Evolutionary conservation across 2,797 vertebrate genomes (phyloP), one percentile per base, ranked within the genome.

Genomic region (Netta rufina): DNA sequence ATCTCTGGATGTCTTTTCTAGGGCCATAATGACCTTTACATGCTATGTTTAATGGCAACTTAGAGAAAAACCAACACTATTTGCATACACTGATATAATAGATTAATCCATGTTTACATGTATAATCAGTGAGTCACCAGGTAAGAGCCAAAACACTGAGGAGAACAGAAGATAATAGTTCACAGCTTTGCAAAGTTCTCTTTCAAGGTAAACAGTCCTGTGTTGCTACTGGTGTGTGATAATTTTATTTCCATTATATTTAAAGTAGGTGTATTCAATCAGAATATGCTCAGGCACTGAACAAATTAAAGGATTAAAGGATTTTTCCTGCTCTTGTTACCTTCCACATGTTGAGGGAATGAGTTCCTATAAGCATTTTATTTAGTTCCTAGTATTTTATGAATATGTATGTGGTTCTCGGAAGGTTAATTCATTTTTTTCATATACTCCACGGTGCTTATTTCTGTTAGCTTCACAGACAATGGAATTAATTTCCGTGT

Each of bases 101-200:
- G 22, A 88, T 91, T 91, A 76, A 89, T 89, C 64, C 18, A 3
- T 79, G 89, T 93, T 97, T 96, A 92, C 58, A 89, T 86, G 69
- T 19, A 61, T 75, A 18, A 43, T 36, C 8, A 49, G 67, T 93
- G 82, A 91, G 57, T 75, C 75, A 80, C 38, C 39, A 28, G 8
- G 16, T 38, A 87, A 90, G 54, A 90, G 72, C n/a, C 3, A 24
- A 88, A 78, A 94, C 83, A n/a, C 24, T 76, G 60, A 77, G 47
- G 20, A 57, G 38, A 79, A 43, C 14, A 81, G 61, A 71, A 82
- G 38, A 76, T 73, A 65, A 33, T 69, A 62, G 51, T 28, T 75
- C 58, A 28, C 0, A 6, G 53, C 32, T 88, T 84, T 86, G 49
- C 61, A 61, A 82, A 86, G 62, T 9, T 84, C 67, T 53, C 84